Conservation (phyloP, 1,140 invertebrate species). For the Cherax quadricarinatus region DNA sequence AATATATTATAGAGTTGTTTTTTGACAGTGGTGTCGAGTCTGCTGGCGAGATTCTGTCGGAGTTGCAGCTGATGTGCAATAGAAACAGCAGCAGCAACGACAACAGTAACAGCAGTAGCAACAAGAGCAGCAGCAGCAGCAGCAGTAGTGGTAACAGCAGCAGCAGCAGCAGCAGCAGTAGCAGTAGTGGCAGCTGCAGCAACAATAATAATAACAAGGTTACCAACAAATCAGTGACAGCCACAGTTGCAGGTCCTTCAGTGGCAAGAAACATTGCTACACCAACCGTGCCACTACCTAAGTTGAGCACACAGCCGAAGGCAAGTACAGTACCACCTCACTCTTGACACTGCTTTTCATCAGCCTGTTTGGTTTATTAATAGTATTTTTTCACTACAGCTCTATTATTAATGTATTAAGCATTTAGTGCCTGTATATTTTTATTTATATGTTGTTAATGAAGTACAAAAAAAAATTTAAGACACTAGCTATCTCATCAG, state of each 20-base stretch:
- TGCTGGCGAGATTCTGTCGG: slow-evolving; percentile 50
- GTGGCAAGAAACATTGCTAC: slow-evolving; percentile 19
- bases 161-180: not conserved
- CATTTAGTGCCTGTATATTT: too few species aligned
- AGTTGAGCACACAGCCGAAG: not conserved
- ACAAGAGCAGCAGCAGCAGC: slow-evolving; percentile 16
- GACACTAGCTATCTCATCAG: too few species aligned
- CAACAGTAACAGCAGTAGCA: slow-evolving; percentile 5
- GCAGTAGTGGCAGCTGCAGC: not conserved
- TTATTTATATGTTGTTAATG: too few species aligned
- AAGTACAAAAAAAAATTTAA: too few species aligned
- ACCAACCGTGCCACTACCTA: not conserved
- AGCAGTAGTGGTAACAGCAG: slow-evolving; percentile 33
- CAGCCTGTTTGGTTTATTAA: too few species aligned
- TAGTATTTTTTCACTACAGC: too few species aligned
- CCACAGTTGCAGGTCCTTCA: not conserved
- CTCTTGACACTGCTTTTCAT: not conserved
- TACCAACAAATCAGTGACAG: not conserved
- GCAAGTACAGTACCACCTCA: not conserved
- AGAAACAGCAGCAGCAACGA: slow-evolving; percentile 1
- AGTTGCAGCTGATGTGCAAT: slow-evolving; percentile 51
- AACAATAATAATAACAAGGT: slow-evolving; percentile 13
- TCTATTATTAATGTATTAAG: too few species aligned
- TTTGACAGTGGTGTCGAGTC: slow-evolving; percentile 57
- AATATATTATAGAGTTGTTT: not conserved